Evolutionary conservation across 2,113 vertebrate genomes (phyloP), one percentile per base, ranked within the genome.

Genomic region (Macroglossus sobrinus): DNA sequence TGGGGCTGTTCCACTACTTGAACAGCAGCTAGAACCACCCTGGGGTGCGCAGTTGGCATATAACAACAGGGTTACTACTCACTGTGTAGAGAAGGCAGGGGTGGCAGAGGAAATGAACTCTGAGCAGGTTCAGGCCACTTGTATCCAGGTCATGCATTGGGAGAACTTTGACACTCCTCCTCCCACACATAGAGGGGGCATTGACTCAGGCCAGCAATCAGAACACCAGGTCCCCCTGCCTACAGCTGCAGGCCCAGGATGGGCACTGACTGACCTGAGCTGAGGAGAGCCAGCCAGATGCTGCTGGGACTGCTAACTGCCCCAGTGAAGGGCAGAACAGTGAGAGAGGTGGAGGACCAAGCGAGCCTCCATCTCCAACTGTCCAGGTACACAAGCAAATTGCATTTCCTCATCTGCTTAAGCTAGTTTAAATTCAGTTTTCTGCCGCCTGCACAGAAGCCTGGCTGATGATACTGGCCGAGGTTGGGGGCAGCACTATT

Each of bases 1-100:
- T 84, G 14, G n/a, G 66, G 22, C 89, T 50, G 10, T 40, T 90
- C 35, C 35, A 15, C 38, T 72, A 9, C 57, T n/a, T 40, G 21
- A 59, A 47, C 30, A 59, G n/a, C 22, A 69, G 30, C 43, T 43
- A 19, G 13, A 53, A 24, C 40, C 43, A 57, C 50, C 26, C 50
- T 4, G 19, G 82, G 68, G 47, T 1, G 0, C 2, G 15, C 5
- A 45, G 10, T 33, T 0, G 1, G 38, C 64, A 45, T 1, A 3
- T 30, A n/a, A 66, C 7, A 76, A 24, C 35, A 76, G 7, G 59
- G n/a, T n/a, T 24, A 30, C 68, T 57, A 24, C 9, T 26, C 0
- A 2, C 40, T 63, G 33, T 13, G 22, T 2, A 24, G 38, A 64
- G 38, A 50, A 90, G 68, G 68, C 64, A 79, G 53, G 82, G 7